These are phyloP conservation scores for Lepus townsendii DNA, from an alignment of 2,797 vertebrate species.

Conservation along the genomic window DNA sequence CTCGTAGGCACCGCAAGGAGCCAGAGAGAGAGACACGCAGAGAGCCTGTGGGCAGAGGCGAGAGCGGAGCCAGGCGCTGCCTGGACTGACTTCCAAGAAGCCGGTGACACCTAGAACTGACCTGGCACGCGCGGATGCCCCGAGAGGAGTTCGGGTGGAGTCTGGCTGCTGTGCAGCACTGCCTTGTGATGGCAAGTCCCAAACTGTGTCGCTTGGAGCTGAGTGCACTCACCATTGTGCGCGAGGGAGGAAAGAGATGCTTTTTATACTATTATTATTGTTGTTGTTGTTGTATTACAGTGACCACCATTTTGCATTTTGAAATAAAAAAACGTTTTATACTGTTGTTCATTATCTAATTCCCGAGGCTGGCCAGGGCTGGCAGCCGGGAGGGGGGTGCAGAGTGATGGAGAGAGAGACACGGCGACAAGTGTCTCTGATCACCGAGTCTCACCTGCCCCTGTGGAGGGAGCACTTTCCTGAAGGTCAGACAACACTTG, in stretches of 20 bases:
- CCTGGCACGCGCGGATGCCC: constrained; percentile 40
- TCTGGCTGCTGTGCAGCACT: constrained; percentile 90
- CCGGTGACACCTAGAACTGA: constrained; percentile 15
- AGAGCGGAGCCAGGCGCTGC: not conserved
- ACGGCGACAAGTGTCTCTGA: too few relatives aligned
- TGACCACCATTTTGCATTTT: constrained; percentile 86
- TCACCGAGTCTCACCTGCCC: not conserved
- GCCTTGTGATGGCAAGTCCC: constrained; percentile 65
- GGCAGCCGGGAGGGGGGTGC: not conserved
- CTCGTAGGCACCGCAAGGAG: constrained; percentile 83
- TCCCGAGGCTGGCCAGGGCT: not conserved
- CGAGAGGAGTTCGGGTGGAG: constrained; percentile 32
- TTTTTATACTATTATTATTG: constrained; percentile 86
- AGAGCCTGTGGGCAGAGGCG: not conserved
- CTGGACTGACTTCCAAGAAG: not conserved
- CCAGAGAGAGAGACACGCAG: not conserved
- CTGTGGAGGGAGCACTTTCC: not conserved
- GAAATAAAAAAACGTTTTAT: constrained; percentile 89
- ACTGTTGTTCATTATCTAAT: not conserved
- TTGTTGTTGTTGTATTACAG: constrained; percentile 82
- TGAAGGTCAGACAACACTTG: not conserved
- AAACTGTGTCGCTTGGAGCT: constrained; percentile 67
- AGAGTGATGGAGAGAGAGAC: too few relatives aligned
- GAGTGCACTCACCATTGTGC: constrained; percentile 71
- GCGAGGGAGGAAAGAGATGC: not conserved